Evolutionary conservation across 2,888 invertebrate genomes (phyloP), one percentile per base, ranked within the genome.

Genomic region (Drosophila koepferae): DNA sequence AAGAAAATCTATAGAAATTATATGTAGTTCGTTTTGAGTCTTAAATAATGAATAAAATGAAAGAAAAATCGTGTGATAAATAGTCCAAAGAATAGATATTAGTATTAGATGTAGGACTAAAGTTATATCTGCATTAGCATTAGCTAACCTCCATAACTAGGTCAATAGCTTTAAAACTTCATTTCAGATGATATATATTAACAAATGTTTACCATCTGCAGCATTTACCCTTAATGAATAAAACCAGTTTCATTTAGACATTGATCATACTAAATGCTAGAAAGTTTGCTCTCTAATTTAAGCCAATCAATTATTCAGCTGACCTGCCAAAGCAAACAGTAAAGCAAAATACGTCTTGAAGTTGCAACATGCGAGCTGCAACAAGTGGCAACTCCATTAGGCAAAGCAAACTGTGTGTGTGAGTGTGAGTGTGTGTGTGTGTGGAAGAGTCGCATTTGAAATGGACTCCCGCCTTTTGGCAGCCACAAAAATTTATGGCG

Each of bases 401-500:
- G 59, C 9, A 44, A 56, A 56, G 56, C 43, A 51, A 62, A 59
- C 44, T 10, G 38, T 23, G 20, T 28, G 48, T 28, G 10, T 41
- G 41, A n/a, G 41, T 41, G 41, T 41, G 41, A n/a, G 41, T 41
- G 40, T n/a, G 41, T 41, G n/a, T 18, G 18, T 43, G 14, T 14
- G 28, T 10, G 40, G 28, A 54, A 55, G 59, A 67, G 62, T 53
- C 16, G 56, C 64, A 54, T 67, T 58, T 48, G 34, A 58, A 60
- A 74, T 58, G 61, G 64, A 69, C 56, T 63, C 61, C 55, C 68
- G 53, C 38, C 59, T 75, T 75, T 46, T 40, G 61, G 59, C 55
- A 18, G 70, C 14, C 53, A 49, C 49, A 54, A 61, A 90, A 65
- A 90, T 90, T 88, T 88, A 85, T 85, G 72, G 82, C 65, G 40